Conservation (phyloP, 1,140 invertebrate genomes). For the Drosophila bocki region DNA sequence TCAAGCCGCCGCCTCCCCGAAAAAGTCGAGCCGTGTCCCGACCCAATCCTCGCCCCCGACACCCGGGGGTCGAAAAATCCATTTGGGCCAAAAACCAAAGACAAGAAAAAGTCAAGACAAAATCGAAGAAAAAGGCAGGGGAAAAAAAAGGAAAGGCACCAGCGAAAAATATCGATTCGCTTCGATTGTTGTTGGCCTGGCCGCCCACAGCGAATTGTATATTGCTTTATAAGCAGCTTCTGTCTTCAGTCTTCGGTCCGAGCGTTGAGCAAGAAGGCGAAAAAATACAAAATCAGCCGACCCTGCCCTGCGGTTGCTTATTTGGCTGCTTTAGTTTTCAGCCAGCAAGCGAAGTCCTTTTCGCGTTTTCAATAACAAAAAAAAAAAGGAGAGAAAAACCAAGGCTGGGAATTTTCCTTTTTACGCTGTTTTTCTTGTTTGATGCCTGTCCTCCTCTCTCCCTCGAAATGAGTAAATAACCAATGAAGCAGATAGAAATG, state of each 20-base stretch:
- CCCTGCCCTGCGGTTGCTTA: conserved; percentile 52
- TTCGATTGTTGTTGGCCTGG: conserved; percentile 54
- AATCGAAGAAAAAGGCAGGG: conserved; percentile 20
- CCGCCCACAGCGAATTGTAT: conserved; percentile 52
- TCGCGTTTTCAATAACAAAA: conserved; percentile 13
- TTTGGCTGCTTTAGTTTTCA: conserved; percentile 52
- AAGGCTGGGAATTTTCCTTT: conserved; percentile 45
- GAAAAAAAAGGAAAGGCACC: conserved; percentile 2
- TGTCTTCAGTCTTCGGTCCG: conserved; percentile 49
- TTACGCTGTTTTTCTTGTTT: conserved; percentile 75
- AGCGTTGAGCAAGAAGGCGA: background rate
- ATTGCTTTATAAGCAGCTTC: conserved; percentile 79
- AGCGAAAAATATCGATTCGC: conserved; percentile 76
- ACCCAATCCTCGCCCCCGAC: conserved; percentile 2
- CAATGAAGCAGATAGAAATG: conserved; percentile 83
- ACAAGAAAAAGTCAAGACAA: conserved; percentile 54
- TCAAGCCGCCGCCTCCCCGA: background rate
- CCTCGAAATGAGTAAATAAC: conserved; percentile 67
- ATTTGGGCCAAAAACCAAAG: conserved; percentile 36
- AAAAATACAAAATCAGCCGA: conserved; percentile 38
- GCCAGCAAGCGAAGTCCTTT: conserved; percentile 44
- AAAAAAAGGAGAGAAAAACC: background rate
- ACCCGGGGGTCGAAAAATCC: conserved; percentile 24
- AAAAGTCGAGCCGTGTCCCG: background rate
- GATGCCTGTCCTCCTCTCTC: conserved; percentile 25